Base-by-base conservation (phyloP, 1,140 invertebrate genomes). In the Drosophila micromelanica region DNA sequence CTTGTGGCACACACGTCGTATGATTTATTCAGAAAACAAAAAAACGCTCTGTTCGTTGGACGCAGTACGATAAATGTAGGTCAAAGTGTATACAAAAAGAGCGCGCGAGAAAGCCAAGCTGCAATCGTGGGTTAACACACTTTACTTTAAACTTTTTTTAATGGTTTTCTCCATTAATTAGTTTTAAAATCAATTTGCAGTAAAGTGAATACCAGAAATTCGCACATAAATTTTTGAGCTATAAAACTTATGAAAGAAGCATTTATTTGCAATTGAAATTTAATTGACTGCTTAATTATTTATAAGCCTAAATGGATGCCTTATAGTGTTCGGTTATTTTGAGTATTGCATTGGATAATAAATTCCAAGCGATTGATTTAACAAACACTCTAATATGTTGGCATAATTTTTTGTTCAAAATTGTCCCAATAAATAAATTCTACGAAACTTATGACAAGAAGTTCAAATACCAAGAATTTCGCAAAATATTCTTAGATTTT, bases 1-100 rank as follows among this genome's bases (percentile, higher is more conserved):
- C 86, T 75, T 81, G 75, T 55, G 75, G 51, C 60, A 54, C 64
- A 76, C 70, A 67, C 71, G 71, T 78, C 81, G 75, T 76, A 86
- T 86, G 82, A 86, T 87, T 86, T 86, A 82, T 86, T 81, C 76
- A 85, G 73, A 80, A 48, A 68, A 78, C 64, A 82, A 78, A 67
- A 64, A 65, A 77, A n/a, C n/a, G n/a, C 20, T 37, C 30, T 23
- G 6, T 20, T 23, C 8, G 20, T 11, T 12, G 5, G 46, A 37
- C 17, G 42, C 62, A 51, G 45, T 57, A 40, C 51, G 35, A n/a
- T 45, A 72, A 72, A 86, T 78, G 57, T 81, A 76, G 82, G 82
- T 86, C 84, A 86, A 64, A 81, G 57, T 72, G 54, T 68, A 63
- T 56, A 27, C 30, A 35, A 23, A 46, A 32, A 2, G 2, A 20